phyloP scores from a whole-genome alignment of 1,140 invertebrate genomes.

The Tetragonula clypearis region DNA sequence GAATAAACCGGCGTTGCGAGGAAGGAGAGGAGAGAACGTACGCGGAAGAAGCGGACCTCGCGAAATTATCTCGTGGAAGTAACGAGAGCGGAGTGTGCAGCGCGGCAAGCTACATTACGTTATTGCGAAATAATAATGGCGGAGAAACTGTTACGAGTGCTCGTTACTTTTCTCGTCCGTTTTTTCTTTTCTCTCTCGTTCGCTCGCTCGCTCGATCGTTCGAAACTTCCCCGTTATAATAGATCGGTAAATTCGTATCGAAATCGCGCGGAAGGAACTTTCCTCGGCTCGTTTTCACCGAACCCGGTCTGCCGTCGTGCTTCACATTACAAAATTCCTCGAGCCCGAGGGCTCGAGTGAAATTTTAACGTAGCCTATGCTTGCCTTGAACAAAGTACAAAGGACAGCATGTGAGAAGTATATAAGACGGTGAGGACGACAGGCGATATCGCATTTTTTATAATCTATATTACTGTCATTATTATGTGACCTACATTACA shows the following conservation, averaged over 20 bases:
- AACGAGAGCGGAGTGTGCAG: not conserved
- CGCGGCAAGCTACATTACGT: not conserved
- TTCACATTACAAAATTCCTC: not conserved
- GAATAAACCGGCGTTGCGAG: not conserved
- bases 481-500: too few relatives aligned
- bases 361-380: not conserved
- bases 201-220: not conserved
- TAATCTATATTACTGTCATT: too few relatives aligned
- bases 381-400: too few relatives aligned
- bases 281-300: too few relatives aligned
- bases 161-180: not conserved
- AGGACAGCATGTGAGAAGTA: too few relatives aligned
- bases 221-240: too few relatives aligned
- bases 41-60: not conserved
- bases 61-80: constrained; percentile 4
- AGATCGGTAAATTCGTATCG: not conserved
- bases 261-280: not conserved
- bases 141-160: not conserved
- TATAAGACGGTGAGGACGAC: too few relatives aligned
- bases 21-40: not conserved
- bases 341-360: not conserved
- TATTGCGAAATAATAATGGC: not conserved
- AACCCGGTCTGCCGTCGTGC: not conserved
- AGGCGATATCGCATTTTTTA: too few relatives aligned
- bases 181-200: not conserved